These are phyloP conservation scores for Actinemys pallida DNA, from an alignment of 2,113 vertebrate genomes.

Conservation along the genomic window DNA sequence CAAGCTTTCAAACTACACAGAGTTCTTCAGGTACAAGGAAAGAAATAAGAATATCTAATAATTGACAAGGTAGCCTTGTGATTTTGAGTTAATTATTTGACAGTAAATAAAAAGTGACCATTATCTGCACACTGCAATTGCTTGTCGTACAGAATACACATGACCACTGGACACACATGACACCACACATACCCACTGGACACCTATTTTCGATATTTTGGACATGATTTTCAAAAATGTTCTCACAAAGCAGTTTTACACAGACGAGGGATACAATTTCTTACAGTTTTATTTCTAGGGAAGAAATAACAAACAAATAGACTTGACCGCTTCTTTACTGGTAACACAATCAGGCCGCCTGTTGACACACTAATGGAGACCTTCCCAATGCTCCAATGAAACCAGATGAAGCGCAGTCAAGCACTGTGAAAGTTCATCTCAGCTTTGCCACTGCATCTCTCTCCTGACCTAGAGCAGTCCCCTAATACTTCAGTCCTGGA, in stretches of 20 bases:
- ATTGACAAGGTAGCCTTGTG: background rate
- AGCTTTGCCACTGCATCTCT: background rate
- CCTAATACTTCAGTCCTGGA: background rate
- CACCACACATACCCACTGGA: background rate
- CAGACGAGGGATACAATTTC: rapidly evolving
- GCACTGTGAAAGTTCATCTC: rapidly evolving
- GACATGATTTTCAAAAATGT: rapidly evolving
- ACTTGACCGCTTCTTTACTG: background rate
- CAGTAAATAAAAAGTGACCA: background rate
- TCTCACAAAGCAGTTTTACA: background rate
- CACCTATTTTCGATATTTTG: background rate
- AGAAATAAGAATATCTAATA: background rate
- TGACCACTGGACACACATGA: background rate
- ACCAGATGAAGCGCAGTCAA: rapidly evolving
- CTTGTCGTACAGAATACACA: background rate
- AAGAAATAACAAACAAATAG: background rate
- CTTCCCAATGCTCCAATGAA: background rate
- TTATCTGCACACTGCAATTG: background rate
- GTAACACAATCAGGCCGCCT: background rate
- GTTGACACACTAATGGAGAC: background rate
- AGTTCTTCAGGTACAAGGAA: background rate
- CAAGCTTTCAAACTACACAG: background rate
- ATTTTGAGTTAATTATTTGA: background rate
- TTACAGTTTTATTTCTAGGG: background rate
- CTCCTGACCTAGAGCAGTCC: background rate